Evolutionary conservation across 2,888 invertebrate genomes (phyloP).

Genomic region (Antitype chi): DNA sequence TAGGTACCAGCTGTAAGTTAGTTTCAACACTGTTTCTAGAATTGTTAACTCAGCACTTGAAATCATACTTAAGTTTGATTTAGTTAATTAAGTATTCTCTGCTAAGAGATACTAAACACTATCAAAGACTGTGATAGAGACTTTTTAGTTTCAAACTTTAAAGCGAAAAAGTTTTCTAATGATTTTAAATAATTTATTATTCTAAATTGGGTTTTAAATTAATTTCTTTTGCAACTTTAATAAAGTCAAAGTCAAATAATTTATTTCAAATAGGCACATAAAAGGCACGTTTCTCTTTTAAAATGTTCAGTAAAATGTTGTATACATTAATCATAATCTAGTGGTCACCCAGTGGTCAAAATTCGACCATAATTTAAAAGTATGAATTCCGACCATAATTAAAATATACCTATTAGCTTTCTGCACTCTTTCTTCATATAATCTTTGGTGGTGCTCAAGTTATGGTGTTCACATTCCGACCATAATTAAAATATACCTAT

Average conservation of each 20-base stretch:
- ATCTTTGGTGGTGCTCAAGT: too few relatives aligned
- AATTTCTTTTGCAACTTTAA: not conserved
- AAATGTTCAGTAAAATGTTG: too few relatives aligned
- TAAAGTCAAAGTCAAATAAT: not conserved
- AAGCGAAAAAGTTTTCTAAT: slow-evolving; percentile 26
- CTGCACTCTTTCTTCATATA: too few relatives aligned
- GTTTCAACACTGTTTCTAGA: slow-evolving; percentile 21
- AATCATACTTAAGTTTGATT: slow-evolving; percentile 53
- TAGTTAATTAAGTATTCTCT: slow-evolving; percentile 39
- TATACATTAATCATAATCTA: too few relatives aligned
- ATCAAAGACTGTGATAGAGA: slow-evolving; percentile 7
- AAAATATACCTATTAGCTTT: too few relatives aligned
- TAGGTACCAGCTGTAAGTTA: slow-evolving; percentile 7
- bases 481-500: too few relatives aligned
- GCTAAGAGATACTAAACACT: slow-evolving; percentile 13
- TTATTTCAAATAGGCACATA: too few relatives aligned
- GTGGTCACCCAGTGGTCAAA: too few relatives aligned
- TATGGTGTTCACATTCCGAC: too few relatives aligned
- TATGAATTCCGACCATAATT: too few relatives aligned
- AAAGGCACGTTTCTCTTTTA: too few relatives aligned
- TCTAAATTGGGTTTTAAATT: not conserved
- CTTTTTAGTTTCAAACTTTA: slow-evolving; percentile 33
- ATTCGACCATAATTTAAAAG: too few relatives aligned
- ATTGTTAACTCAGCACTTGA: slow-evolving; percentile 31
- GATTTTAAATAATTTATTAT: slow-evolving; percentile 26